Percentiles rank a stretch among this genome's conserved stretches.
phyloP scores from a whole-genome alignment of 2,797 vertebrate species.

The Rhinoraja longicauda region DNA sequence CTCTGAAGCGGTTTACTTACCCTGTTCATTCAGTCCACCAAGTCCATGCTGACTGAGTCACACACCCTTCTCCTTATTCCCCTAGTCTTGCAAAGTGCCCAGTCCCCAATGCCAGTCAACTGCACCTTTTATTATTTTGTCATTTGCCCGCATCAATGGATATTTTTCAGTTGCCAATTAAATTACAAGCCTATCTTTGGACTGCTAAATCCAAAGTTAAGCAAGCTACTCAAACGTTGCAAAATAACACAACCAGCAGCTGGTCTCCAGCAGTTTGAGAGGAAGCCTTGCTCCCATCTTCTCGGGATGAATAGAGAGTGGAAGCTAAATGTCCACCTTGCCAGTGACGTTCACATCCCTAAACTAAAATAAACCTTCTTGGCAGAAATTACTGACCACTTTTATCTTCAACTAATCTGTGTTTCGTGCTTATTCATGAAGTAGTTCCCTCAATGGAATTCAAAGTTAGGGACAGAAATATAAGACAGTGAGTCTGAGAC shows the following conservation, averaged over 20 bases:
- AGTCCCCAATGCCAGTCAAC: no score
- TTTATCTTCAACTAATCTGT: not conserved
- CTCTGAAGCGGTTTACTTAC: not conserved
- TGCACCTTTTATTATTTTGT: no score
- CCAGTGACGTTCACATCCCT: not conserved
- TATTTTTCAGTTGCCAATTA: no score
- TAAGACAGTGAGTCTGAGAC: not conserved
- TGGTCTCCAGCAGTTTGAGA: not conserved
- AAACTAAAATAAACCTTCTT: not conserved
- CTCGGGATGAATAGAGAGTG: not conserved
- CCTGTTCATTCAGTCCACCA: no score
- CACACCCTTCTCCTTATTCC: no score
- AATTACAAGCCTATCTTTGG: no score
- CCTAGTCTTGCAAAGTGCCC: no score
- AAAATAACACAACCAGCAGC: not conserved
- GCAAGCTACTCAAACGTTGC: not conserved
- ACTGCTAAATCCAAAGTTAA: no score
- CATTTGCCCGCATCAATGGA: no score
- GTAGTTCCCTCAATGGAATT: not conserved
- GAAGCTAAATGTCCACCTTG: not conserved
- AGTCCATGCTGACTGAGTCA: no score
- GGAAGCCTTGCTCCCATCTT: not conserved
- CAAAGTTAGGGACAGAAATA: not conserved
- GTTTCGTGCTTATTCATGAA: not conserved
- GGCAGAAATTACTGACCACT: not conserved